phyloP scores from a whole-genome alignment of 1,140 invertebrate genomes.

The Drosophila watanabei region DNA sequence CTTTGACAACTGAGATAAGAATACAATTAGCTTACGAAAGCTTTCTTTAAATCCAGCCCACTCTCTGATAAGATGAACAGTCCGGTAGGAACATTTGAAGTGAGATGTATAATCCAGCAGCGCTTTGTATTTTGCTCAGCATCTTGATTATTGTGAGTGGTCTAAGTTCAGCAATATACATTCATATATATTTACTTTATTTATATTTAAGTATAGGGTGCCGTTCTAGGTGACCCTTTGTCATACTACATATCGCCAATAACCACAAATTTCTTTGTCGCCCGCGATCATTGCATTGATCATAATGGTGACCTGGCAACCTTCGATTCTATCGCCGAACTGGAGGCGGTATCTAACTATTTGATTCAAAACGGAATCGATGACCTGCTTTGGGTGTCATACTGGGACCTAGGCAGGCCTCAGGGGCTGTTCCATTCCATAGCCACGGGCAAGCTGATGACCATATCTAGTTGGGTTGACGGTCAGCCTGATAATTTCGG shows the following conservation, averaged over 20 bases:
- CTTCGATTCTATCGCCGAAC: background rate
- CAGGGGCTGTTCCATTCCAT: background rate
- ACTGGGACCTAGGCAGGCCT: background rate
- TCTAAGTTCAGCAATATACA: background rate
- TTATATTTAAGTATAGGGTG: background rate
- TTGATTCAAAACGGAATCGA: background rate
- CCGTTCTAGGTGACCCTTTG: background rate
- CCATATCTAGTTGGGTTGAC: background rate
- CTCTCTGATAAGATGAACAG: background rate
- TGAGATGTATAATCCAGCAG: background rate
- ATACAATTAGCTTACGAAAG: background rate
- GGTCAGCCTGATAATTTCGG: background rate
- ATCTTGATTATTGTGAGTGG: background rate
- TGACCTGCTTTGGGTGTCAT: conserved; percentile 2
- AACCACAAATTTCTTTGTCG: background rate
- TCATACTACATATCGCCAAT: background rate
- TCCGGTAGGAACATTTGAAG: background rate
- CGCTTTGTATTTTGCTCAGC: background rate
- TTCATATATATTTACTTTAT: background rate
- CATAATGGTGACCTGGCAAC: background rate
- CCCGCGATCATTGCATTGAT: background rate
- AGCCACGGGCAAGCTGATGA: conserved; percentile 1
- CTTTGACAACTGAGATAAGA: background rate
- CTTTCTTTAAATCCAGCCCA: background rate
- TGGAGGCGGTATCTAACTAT: background rate